A percentile compares a stretch with the other conserved stretches of the same genome.
Evolutionary conservation across 2,797 vertebrate species (phyloP).

Genomic region (Xenopus petersii): DNA sequence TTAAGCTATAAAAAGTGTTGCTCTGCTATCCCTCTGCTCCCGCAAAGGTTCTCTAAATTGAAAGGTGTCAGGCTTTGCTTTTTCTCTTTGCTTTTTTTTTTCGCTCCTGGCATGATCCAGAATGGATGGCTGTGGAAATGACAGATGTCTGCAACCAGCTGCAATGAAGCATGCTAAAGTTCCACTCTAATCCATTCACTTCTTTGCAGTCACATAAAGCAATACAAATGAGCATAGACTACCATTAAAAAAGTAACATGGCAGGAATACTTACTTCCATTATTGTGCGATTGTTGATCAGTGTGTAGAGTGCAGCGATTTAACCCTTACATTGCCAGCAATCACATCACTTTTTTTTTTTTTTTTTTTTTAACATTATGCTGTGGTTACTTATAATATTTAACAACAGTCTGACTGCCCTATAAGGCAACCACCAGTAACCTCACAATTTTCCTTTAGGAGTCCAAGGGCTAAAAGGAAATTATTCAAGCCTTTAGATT

Average conservation of each 20-base stretch:
- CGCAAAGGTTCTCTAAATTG: conserved; percentile 67
- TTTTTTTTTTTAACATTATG: too few relatives aligned
- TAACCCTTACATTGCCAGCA: conserved; percentile 10
- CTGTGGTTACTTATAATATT: too few relatives aligned
- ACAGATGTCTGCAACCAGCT: conserved; percentile 74
- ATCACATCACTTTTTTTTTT: too few relatives aligned
- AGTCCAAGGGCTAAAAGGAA: too few relatives aligned
- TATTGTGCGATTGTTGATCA: conserved; percentile 43
- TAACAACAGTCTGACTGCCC: too few relatives aligned
- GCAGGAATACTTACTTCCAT: conserved; percentile 63
- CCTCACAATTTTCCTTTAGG: too few relatives aligned
- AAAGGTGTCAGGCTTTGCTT: conserved; percentile 71
- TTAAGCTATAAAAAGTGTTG: conserved; percentile 62
- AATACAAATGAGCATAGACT: conserved; percentile 73
- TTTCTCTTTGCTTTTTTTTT: conserved; percentile 42
- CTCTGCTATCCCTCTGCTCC: conserved; percentile 54
- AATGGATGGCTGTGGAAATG: conserved; percentile 69
- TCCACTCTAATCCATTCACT: conserved; percentile 76
- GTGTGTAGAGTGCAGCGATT: not conserved
- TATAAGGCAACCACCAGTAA: too few relatives aligned
- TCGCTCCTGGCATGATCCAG: conserved; percentile 64
- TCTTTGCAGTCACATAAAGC: conserved; percentile 69
- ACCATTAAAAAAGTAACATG: conserved; percentile 60
- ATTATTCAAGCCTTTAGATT: too few relatives aligned
- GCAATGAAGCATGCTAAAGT: conserved; percentile 74